These are phyloP conservation scores for Pandemis corylana DNA, from an alignment of 2,888 invertebrate species.

Conservation along the genomic window DNA sequence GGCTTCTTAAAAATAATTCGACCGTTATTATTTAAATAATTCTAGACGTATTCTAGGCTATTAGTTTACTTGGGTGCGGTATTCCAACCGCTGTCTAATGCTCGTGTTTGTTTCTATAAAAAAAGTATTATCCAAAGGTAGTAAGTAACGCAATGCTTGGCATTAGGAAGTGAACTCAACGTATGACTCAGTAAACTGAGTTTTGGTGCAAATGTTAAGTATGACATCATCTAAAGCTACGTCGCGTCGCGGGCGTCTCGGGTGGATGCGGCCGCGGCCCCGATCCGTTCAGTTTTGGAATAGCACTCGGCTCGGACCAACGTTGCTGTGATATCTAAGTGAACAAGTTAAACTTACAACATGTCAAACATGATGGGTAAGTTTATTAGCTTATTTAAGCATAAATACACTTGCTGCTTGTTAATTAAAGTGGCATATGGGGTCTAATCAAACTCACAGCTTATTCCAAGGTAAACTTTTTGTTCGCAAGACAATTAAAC, in stretches of 20 bases:
- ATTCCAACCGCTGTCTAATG: slow-evolving; percentile 12
- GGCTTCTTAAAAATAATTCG: neutral
- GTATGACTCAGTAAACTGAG: slow-evolving; percentile 48
- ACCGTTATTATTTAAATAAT: neutral
- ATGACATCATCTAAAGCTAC: slow-evolving; percentile 56
- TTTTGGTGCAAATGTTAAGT: slow-evolving; percentile 48
- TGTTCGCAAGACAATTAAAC: neutral
- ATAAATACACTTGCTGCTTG: neutral
- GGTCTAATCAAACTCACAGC: neutral
- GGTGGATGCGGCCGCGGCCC: slow-evolving; percentile 35
- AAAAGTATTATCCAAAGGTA: slow-evolving; percentile 31
- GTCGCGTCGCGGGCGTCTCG: slow-evolving; percentile 38
- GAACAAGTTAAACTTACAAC: slow-evolving; percentile 55
- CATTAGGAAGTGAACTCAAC: slow-evolving; percentile 41
- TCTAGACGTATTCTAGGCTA: neutral
- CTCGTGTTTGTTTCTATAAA: slow-evolving; percentile 10
- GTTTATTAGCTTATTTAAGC: slow-evolving; percentile 49
- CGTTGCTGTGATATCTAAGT: slow-evolving; percentile 50
- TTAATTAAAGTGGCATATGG: neutral
- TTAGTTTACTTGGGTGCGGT: slow-evolving; percentile 10
- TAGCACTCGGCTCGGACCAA: slow-evolving; percentile 60
- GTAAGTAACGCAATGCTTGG: slow-evolving; percentile 20
- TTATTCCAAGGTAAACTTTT: neutral
- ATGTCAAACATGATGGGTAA: slow-evolving; percentile 80
- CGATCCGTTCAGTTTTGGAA: slow-evolving; percentile 62